These are phyloP conservation scores for Branchellion lobata DNA, from an alignment of 2,888 invertebrate genomes.

Conservation along the genomic window DNA sequence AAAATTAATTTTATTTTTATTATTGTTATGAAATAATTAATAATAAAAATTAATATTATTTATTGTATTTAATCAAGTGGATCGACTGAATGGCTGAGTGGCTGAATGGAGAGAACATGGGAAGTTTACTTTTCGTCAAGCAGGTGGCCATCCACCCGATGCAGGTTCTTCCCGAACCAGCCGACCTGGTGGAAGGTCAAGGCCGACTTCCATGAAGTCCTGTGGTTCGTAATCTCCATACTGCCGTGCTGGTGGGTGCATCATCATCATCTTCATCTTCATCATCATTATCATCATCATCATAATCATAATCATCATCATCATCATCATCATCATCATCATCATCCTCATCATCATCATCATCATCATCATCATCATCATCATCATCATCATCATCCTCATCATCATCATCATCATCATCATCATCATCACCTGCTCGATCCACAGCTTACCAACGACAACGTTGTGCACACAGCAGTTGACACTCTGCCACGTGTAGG, in stretches of 20 bases:
- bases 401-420: slow-evolving; percentile 42
- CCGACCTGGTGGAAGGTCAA: slow-evolving; percentile 86
- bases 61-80: no score
- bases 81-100: no score
- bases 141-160: slow-evolving; percentile 84
- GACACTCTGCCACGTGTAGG: slow-evolving; percentile 91
- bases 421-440: slow-evolving; percentile 76
- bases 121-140: slow-evolving; percentile 76
- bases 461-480: slow-evolving; percentile 95
- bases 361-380: slow-evolving; percentile 39
- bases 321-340: slow-evolving; percentile 26
- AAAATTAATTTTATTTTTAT: not conserved
- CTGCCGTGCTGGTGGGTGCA: slow-evolving; percentile 61
- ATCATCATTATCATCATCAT: no score
- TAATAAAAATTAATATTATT: no score
- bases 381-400: slow-evolving; percentile 44
- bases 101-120: no score
- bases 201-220: slow-evolving; percentile 68
- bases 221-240: slow-evolving; percentile 64
- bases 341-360: slow-evolving; percentile 21
- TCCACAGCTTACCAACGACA: slow-evolving; percentile 92
- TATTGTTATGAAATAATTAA: slow-evolving; percentile 11
- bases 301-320: not conserved
- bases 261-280: no score
- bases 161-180: slow-evolving; percentile 83